Evolutionary conservation across 1,140 invertebrate species (phyloP), one percentile per base, ranked within the genome.

Genomic region (Lepeophtheirus salmonis): DNA sequence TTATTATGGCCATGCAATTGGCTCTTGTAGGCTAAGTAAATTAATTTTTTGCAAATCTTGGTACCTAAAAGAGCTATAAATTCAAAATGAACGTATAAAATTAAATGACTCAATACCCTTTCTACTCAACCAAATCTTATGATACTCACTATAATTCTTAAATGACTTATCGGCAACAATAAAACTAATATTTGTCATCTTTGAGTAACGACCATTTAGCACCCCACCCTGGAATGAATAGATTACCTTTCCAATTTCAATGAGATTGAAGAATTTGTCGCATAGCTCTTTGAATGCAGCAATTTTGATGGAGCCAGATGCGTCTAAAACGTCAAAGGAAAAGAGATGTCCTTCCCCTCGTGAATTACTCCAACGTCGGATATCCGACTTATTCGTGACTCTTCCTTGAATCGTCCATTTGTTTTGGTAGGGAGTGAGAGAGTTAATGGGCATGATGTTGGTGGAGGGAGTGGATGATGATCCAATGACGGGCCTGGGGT

Each of bases 331-430:
- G 71, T 90, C 88, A 72, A 97, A 82, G 64, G 79, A 87, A 68
- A 98, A 98, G 0, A 98, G 73, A 69, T 89, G 89, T 0, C 92
- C 94, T 73, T 92, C 86, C 0, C 92, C 90, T 55, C 79, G 77
- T 4, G 87, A 82, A 72, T 96, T 97, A 50, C 79, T 87, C 86
- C 89, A 96, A 0, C 81, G 85, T 63, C 83, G 78, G 26, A 97
- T 82, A 0, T 72, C 67, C 4, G 81, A 78, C 70, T 97, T 97
- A 63, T 77, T 81, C 12, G 82, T 85, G 0, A 97, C 84, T 50
- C 91, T 76, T 21, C 82, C 95, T 69, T 87, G 86, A 61, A 97
- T 91, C 1, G 86, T 81, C 89, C 89, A 97, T 68, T 83, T 88
- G 68, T 91, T 91, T 69, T 91, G 87, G 72, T 91, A 94, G 3